Evolutionary conservation across 2,113 vertebrate genomes (phyloP), one percentile per base, ranked within the genome.

Genomic region (Perca fluviatilis): DNA sequence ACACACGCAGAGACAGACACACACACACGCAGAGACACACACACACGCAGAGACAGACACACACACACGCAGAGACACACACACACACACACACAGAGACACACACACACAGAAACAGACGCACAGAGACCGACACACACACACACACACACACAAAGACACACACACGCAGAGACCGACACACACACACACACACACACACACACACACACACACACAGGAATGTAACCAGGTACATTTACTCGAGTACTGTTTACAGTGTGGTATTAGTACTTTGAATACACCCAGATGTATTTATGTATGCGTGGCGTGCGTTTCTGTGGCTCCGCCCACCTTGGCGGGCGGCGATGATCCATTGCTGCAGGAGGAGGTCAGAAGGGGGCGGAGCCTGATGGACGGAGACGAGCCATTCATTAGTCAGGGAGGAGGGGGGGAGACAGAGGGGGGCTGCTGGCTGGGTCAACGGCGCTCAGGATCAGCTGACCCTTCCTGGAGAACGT

Each of bases 401-500:
- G 84, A 67, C 0, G 63, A 86, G 77, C 79, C 85, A 33, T 82
- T 91, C 85, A 33, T 82, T 91, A 85, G 89, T 80, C 66, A 79
- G 80, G n/a, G 75, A 3, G 27, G 63, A 74, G 47, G 91, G 72
- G 25, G 87, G 23, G 84, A 0, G 90, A 93, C 21, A 77, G 36
- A 86, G 27, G 46, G 70, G 47, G 49, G 64, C 82, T 85, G 82
- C 80, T 77, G 30, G 77, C 60, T 6, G 95, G 94, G 71, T 93
- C 80, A 54, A 96, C 95, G 1, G 96, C 93, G n/a, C 94, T 95
- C 91, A 99, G 96, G 68, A 98, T 97, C 58, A 99, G 91, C 47
- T 98, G 95, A 49, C 98, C 98, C 88, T 96, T 97, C 74, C 89
- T 96, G 9, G 98, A 98, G 91, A 99, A 98, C 73, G 96, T 96